A percentile compares a stretch with the other conserved stretches of the same genome.
Evolutionary conservation across 2,888 invertebrate genomes (phyloP).

Genomic region (Nemotelus nigrinus): DNA sequence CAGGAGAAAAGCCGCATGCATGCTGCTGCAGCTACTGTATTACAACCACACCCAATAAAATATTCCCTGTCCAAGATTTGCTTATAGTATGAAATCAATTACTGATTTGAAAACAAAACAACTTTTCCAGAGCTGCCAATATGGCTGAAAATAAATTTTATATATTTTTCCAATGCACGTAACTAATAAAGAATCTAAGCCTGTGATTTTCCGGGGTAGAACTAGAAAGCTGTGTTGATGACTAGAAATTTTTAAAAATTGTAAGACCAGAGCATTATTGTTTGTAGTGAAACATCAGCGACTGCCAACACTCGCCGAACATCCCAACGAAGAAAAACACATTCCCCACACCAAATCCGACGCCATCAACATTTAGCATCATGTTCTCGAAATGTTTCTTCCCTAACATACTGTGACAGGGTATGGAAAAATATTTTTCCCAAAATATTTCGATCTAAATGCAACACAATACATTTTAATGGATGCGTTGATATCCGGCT

Average conservation of each 20-base stretch:
- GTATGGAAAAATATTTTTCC: constrained; percentile 51
- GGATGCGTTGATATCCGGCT: constrained; percentile 50
- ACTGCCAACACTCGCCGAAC: constrained; percentile 1
- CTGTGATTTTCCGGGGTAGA: no score
- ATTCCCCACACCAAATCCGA: constrained; percentile 10
- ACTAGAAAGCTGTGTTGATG: no score
- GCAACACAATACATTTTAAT: constrained; percentile 48
- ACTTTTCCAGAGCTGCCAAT: constrained; percentile 7
- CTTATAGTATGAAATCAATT: constrained; percentile 48
- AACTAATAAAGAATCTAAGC: no score
- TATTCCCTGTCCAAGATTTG: constrained; percentile 29
- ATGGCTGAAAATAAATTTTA: not conserved
- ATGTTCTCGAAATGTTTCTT: constrained; percentile 25
- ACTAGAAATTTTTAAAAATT: no score
- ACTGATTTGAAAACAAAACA: constrained; percentile 49
- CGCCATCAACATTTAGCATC: constrained; percentile 41
- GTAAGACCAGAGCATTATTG: no score
- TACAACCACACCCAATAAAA: constrained; percentile 47
- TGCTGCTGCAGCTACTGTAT: constrained; percentile 14
- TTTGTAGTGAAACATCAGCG: not conserved
- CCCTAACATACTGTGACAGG: constrained; percentile 50
- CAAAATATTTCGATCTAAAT: constrained; percentile 50
- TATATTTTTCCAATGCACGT: no score
- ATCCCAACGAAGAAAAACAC: not conserved
- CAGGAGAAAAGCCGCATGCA: constrained; percentile 47